These are phyloP conservation scores for Hippoglossus stenolepis DNA, from an alignment of 2,113 vertebrate genomes.

Conservation along the genomic window DNA sequence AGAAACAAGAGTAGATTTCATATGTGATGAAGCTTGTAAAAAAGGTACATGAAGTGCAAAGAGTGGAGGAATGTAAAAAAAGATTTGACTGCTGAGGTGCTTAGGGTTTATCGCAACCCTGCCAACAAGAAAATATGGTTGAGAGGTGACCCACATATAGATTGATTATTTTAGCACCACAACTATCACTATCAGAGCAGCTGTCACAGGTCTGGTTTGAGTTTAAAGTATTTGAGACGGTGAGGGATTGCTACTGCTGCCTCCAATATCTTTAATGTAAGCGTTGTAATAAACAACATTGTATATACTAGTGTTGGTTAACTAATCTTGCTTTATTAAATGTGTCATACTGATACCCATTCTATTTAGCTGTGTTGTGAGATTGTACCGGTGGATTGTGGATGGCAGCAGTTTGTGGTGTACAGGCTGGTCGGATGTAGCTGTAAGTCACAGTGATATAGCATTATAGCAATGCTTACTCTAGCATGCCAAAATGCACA, in stretches of 20 bases:
- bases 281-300: no score
- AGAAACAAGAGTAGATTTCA: constrained; percentile 50
- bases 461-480: no score
- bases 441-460: no score
- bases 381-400: no score
- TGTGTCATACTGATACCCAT: no score
- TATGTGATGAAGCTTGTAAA: constrained; percentile 55
- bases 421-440: no score
- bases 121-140: constrained; percentile 47
- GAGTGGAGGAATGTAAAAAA: constrained; percentile 7
- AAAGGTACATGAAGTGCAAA: neutral
- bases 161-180: neutral
- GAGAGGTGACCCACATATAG: constrained; percentile 38
- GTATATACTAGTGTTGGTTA: no score
- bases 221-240: no score
- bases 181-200: neutral
- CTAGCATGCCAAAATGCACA: no score
- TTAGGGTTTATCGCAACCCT: constrained; percentile 43
- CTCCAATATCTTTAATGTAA: neutral
- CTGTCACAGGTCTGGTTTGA: neutral
- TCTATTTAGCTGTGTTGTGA: no score
- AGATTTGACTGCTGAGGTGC: constrained; percentile 7
- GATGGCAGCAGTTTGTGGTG: no score
- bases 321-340: no score
- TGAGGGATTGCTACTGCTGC: neutral